Conservation (phyloP, 2,888 invertebrate species). For the Mesopsocus fuscifrons region DNA sequence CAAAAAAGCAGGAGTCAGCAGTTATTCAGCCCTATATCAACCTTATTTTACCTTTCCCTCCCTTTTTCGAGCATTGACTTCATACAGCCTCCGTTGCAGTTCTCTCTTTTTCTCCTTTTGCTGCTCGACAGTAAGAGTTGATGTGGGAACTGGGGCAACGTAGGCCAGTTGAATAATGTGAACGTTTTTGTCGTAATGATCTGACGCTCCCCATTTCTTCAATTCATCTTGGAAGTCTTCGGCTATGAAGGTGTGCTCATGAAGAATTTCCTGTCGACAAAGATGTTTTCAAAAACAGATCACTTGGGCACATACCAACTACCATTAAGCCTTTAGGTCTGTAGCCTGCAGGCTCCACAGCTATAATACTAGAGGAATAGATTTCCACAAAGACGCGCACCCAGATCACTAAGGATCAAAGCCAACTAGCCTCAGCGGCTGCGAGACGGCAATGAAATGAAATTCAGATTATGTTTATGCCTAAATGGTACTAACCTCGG, state of each 20-base stretch:
- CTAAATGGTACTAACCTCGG: no score
- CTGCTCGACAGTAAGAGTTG: slow-evolving; percentile 54
- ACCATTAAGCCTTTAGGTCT: no score
- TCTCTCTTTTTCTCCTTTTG: slow-evolving; percentile 76
- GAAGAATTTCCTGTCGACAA: slow-evolving; percentile 44
- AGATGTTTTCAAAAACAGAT: slow-evolving; percentile 4
- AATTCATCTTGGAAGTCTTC: slow-evolving; percentile 62
- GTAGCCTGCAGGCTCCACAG: no score
- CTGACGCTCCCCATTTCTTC: slow-evolving; percentile 57
- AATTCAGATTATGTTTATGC: no score
- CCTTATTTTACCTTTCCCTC: slow-evolving; percentile 59
- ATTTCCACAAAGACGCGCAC: no score
- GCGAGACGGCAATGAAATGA: no score
- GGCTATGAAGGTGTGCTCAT: slow-evolving; percentile 60
- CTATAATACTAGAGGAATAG: no score
- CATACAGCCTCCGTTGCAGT: slow-evolving; percentile 62
- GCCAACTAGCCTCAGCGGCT: no score
- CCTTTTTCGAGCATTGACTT: slow-evolving; percentile 75
- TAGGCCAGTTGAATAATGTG: slow-evolving; percentile 75
- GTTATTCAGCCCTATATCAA: no score
- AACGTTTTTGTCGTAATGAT: slow-evolving; percentile 66
- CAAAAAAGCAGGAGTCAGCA: no score
- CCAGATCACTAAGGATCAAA: no score
- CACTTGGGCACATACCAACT: neutral
- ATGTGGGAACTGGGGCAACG: slow-evolving; percentile 35